phyloP scores from a whole-genome alignment of 1,140 invertebrate species.

The Aphaenogaster floridana region DNA sequence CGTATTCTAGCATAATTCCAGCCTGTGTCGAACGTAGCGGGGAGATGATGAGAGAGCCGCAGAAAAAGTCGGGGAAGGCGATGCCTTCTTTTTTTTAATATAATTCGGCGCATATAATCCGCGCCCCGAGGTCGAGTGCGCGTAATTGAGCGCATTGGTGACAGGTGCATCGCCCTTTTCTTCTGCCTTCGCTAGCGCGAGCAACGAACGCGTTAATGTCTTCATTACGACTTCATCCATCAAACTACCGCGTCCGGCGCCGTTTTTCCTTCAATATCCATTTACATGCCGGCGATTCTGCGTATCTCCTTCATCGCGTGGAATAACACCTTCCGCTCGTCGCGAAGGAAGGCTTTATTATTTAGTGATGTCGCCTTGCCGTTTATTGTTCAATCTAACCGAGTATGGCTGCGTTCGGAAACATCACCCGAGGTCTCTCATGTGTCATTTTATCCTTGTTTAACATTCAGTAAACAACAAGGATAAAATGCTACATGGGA shows the following conservation, averaged over 20 bases:
- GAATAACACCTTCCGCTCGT: neutral
- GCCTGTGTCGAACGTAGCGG: constrained; percentile 25
- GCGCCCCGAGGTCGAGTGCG: constrained; percentile 23
- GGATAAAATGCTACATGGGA: too few species aligned
- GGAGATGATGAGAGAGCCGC: constrained; percentile 49
- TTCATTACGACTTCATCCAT: constrained; percentile 64
- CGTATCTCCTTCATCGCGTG: constrained; percentile 15
- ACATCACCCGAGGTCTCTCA: too few species aligned
- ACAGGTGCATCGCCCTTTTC: constrained; percentile 60
- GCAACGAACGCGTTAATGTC: constrained; percentile 71
- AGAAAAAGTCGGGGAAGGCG: constrained; percentile 41
- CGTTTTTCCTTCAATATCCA: constrained; percentile 47
- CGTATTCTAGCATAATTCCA: constrained; percentile 68
- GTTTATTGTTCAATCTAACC: neutral
- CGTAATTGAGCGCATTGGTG: constrained; percentile 39
- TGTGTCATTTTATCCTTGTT: too few species aligned
- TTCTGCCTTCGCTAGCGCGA: constrained; percentile 41
- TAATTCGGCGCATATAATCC: constrained; percentile 59
- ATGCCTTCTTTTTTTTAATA: constrained; percentile 33
- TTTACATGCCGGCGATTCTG: constrained; percentile 25
- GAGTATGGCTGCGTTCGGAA: neutral
- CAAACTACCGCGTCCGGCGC: constrained; percentile 22
- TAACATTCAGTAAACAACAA: too few species aligned
- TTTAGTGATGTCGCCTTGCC: neutral
- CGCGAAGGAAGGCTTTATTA: neutral